These are phyloP conservation scores for Bombus difficillimus DNA, from an alignment of 1,140 invertebrate species.

Conservation along the genomic window DNA sequence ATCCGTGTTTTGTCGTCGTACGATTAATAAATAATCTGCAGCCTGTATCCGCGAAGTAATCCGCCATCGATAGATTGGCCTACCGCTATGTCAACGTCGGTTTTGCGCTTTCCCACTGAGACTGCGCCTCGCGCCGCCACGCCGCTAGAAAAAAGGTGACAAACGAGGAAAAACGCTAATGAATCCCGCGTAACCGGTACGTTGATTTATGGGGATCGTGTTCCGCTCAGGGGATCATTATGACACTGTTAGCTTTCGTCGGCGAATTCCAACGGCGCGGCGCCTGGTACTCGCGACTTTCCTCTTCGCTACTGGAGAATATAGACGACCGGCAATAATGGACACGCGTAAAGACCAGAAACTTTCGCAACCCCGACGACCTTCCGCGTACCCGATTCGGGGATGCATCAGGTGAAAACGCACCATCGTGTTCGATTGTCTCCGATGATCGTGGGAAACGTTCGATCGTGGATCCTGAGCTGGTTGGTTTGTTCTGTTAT, in stretches of 20 bases:
- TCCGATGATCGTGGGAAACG: conserved; percentile 42
- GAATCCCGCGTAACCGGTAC: conserved; percentile 62
- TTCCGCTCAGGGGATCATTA: conserved; percentile 64
- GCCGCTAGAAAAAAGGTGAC: background rate
- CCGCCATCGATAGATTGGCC: conserved; percentile 29
- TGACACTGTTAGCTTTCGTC: conserved; percentile 66
- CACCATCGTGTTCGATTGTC: conserved; percentile 21
- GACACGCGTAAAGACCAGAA: conserved; percentile 32
- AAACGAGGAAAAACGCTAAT: conserved; percentile 57
- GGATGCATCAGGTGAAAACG: conserved; percentile 54
- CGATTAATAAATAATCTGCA: conserved; percentile 47
- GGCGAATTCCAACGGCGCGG: conserved; percentile 47
- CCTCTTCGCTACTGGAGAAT: conserved; percentile 49
- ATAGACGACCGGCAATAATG: conserved; percentile 49
- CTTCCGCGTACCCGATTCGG: conserved; percentile 25
- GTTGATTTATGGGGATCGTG: conserved; percentile 66
- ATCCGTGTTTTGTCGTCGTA: conserved; percentile 32
- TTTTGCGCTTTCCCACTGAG: conserved; percentile 55
- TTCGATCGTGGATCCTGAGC: no score
- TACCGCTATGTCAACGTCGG: conserved; percentile 56
- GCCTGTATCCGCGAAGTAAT: conserved; percentile 23
- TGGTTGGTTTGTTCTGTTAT: background rate
- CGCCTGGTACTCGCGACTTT: conserved; percentile 25
- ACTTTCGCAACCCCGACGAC: conserved; percentile 13
- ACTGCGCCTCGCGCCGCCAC: no score